These are phyloP conservation scores for Aleiodes testaceus DNA, from an alignment of 2,888 invertebrate genomes.

Conservation along the genomic window DNA sequence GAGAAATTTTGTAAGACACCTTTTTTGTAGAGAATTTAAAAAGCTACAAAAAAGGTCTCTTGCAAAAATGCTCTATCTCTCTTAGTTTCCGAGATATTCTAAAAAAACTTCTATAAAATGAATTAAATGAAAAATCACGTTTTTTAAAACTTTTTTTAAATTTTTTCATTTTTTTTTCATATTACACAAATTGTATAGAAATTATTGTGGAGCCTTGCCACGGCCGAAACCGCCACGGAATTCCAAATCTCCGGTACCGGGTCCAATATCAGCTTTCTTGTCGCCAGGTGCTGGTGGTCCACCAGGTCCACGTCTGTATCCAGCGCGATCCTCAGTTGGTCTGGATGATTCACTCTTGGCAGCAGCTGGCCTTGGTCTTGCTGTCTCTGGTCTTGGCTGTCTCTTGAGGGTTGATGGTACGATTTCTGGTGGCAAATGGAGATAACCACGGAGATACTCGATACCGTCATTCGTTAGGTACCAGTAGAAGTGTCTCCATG, in stretches of 20 bases:
- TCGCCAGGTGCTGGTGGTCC: slow-evolving; percentile 80
- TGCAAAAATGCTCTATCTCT: neutral
- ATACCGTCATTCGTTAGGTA: slow-evolving; percentile 99
- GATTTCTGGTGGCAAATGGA: slow-evolving; percentile 98
- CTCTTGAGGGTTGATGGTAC: slow-evolving; percentile 98
- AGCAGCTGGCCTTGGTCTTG: slow-evolving; percentile 83
- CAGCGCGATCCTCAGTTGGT: slow-evolving; percentile 87
- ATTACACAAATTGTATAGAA: slow-evolving; percentile 54
- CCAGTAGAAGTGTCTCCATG: slow-evolving; percentile 99
- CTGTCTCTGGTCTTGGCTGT: slow-evolving; percentile 89
- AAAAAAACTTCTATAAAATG: neutral
- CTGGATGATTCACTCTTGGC: slow-evolving; percentile 81
- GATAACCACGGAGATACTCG: slow-evolving; percentile 93
- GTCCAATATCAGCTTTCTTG: slow-evolving; percentile 97
- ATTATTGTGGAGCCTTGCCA: slow-evolving; percentile 68
- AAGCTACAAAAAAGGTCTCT: too few relatives aligned
- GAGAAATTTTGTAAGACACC: too few relatives aligned
- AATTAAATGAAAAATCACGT: neutral
- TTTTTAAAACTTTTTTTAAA: slow-evolving; percentile 5
- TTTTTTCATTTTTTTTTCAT: slow-evolving; percentile 49
- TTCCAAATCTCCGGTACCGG: slow-evolving; percentile 94
- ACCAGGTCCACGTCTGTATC: slow-evolving; percentile 86
- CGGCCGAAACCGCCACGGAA: slow-evolving; percentile 78
- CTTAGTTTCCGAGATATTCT: neutral
- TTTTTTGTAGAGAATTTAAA: too few relatives aligned